phyloP scores from a whole-genome alignment of 1,140 invertebrate species.

The Sinella curviseta region DNA sequence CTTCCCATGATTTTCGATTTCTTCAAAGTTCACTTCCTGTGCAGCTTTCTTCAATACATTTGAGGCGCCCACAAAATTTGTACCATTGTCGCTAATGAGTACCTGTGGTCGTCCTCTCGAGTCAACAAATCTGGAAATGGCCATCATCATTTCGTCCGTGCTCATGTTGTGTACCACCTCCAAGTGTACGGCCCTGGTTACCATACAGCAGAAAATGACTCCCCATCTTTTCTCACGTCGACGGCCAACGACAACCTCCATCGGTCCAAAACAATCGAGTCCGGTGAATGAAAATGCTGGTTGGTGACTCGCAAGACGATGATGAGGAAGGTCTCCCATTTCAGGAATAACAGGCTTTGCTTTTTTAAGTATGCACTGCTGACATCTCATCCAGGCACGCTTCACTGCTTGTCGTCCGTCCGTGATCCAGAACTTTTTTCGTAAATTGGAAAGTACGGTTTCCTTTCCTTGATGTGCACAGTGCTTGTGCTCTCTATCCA shows the following conservation, averaged over 20 bases:
- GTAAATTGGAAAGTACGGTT: not conserved
- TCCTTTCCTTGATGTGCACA: not conserved
- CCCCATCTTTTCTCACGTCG: not conserved
- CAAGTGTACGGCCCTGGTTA: not conserved
- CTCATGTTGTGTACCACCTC: not conserved
- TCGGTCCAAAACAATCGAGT: conserved; percentile 49
- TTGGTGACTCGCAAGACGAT: conserved; percentile 1
- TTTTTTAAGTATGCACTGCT: conserved; percentile 18
- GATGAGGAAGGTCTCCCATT: conserved; percentile 42
- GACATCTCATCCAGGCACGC: not conserved
- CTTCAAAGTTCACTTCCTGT: not conserved
- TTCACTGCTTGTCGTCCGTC: not conserved
- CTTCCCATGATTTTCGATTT: not conserved
- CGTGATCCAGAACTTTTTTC: not conserved
- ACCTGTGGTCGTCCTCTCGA: conserved; percentile 45
- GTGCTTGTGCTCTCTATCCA: not conserved
- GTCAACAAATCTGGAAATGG: conserved; percentile 50
- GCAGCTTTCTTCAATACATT: not conserved
- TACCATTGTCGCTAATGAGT: conserved; percentile 51
- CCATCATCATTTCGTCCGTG: conserved; percentile 8
- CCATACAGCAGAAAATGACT: not conserved
- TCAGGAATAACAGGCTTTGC: conserved; percentile 31
- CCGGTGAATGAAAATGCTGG: conserved; percentile 38
- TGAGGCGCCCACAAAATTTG: conserved; percentile 49
- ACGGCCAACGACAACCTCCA: conserved; percentile 35